Evolutionary conservation across 2,797 vertebrate species (phyloP).

Genomic region (Lates japonicus): DNA sequence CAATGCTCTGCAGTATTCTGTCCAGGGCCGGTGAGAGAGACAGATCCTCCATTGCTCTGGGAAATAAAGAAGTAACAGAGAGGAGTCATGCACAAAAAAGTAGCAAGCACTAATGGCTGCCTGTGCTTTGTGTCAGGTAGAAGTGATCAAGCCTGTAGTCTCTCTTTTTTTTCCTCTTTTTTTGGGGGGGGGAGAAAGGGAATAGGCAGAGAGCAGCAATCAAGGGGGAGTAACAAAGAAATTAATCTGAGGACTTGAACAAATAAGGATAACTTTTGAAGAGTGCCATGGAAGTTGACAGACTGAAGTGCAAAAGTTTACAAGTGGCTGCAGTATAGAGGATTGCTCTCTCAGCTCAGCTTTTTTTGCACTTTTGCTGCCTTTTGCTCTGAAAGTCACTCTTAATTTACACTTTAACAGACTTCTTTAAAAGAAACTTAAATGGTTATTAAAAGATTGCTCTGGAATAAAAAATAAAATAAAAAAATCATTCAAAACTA

Average conservation of each 20-base stretch:
- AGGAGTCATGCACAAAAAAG: constrained; percentile 33
- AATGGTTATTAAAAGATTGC: not conserved
- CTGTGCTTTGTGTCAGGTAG: constrained; percentile 55
- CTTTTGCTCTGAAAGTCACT: constrained; percentile 8
- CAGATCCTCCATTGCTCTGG: constrained; percentile 51
- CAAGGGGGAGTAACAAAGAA: constrained; percentile 37
- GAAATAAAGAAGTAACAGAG: constrained; percentile 62
- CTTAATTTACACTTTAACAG: constrained; percentile 12
- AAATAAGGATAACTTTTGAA: constrained; percentile 53
- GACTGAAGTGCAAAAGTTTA: constrained; percentile 44
- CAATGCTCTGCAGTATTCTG: constrained; percentile 72
- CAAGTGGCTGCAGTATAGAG: constrained; percentile 20
- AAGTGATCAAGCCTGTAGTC: constrained; percentile 51
- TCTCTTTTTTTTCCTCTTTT: not conserved
- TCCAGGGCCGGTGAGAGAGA: constrained; percentile 57
- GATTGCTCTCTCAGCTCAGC: constrained; percentile 19
- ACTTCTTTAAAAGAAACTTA: not conserved
- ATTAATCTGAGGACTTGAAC: constrained; percentile 23
- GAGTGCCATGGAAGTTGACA: constrained; percentile 33
- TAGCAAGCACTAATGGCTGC: constrained; percentile 46
- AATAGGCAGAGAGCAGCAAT: constrained; percentile 43
- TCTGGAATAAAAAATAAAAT: too few species aligned
- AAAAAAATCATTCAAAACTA: not conserved
- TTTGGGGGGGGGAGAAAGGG: constrained; percentile 20
- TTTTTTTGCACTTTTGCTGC: not conserved